Conservation (phyloP, 2,888 invertebrate genomes). For the Lepidochrysops patricia region DNA sequence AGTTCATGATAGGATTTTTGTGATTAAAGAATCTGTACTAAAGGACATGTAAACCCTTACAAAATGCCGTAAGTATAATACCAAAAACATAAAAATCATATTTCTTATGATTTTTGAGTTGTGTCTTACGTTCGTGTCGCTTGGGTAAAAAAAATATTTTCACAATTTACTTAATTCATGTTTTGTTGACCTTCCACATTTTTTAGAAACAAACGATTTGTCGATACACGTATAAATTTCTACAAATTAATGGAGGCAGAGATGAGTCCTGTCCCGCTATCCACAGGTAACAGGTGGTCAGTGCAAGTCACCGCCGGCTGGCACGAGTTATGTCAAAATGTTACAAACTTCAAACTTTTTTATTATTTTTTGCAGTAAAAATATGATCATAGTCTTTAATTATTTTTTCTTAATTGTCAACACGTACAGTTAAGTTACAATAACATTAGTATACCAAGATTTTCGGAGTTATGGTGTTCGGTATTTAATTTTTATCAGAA, state of each 20-base stretch:
- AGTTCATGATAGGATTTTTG: too few relatives aligned
- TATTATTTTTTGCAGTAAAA: background rate
- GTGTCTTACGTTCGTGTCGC: background rate
- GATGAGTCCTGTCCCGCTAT: conserved; percentile 58
- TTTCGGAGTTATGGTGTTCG: background rate
- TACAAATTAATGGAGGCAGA: conserved; percentile 57
- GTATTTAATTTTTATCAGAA: background rate
- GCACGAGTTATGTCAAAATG: conserved; percentile 17
- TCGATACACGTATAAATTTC: conserved; percentile 59
- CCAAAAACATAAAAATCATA: too few relatives aligned
- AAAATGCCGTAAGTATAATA: too few relatives aligned
- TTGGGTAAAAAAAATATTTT: background rate
- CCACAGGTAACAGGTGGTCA: conserved; percentile 65
- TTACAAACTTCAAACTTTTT: background rate
- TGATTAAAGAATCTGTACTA: too few relatives aligned
- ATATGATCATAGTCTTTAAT: too few relatives aligned
- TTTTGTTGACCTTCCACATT: conserved; percentile 36
- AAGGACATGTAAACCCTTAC: too few relatives aligned
- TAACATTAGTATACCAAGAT: too few relatives aligned
- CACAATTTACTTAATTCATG: too few relatives aligned
- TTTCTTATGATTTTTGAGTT: conserved; percentile 7
- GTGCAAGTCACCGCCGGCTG: conserved; percentile 43
- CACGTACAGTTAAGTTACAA: too few relatives aligned
- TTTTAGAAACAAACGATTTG: conserved; percentile 46
- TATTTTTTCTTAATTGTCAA: too few relatives aligned